Conservation (phyloP, 2,797 vertebrate genomes). For the Cryptoblepharus egeriae region DNA sequence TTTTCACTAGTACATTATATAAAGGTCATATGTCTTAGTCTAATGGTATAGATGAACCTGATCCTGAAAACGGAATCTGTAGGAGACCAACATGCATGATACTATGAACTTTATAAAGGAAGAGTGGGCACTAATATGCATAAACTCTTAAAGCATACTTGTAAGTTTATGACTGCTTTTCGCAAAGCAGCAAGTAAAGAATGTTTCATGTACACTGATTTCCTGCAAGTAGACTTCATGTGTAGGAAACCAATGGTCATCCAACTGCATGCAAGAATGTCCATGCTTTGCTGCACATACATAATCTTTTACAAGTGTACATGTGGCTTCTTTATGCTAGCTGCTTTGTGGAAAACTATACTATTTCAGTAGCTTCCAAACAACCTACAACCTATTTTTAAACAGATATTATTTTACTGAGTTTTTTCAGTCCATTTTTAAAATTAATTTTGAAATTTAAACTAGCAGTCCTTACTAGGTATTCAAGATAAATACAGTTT, state of each 20-base stretch:
- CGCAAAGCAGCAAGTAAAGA: not conserved
- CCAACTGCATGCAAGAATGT: not conserved
- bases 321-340: not conserved
- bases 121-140: not conserved
- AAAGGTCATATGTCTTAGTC: too few species aligned
- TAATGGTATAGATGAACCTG: not conserved
- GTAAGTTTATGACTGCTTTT: not conserved
- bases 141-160: not conserved
- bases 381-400: not conserved
- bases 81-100: not conserved
- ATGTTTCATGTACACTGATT: not conserved
- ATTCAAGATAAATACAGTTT: not conserved
- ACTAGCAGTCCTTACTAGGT: not conserved
- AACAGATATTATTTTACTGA: not conserved
- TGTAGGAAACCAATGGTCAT: not conserved
- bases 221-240: not conserved
- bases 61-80: not conserved
- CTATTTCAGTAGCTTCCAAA: not conserved
- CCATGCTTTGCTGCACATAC: not conserved
- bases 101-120: not conserved
- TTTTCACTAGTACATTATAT: too few species aligned
- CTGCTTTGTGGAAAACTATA: not conserved
- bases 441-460: not conserved
- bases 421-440: not conserved
- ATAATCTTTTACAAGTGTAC: not conserved